Evolutionary conservation across 2,888 invertebrate species (phyloP).

Genomic region (Cataglyphis cursor): DNA sequence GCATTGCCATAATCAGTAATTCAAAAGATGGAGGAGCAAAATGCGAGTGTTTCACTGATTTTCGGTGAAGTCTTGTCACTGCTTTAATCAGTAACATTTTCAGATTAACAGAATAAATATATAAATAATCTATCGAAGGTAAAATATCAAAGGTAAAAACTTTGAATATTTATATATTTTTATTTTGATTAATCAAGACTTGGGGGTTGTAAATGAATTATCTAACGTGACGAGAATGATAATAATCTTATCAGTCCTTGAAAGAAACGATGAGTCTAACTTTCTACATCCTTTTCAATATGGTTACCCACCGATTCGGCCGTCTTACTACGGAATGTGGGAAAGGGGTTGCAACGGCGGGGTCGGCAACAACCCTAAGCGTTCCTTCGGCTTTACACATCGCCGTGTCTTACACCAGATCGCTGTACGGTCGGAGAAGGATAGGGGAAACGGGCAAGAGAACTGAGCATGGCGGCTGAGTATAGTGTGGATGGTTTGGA

Average conservation of each 20-base stretch:
- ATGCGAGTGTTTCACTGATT: not conserved
- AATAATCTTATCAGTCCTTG: not conserved
- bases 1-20: not conserved
- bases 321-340: slow-evolving; percentile 23
- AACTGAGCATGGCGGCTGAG: slow-evolving; percentile 81
- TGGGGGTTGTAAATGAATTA: not conserved
- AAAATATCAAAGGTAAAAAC: not conserved
- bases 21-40: not conserved
- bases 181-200: not conserved
- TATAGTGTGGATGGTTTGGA: slow-evolving; percentile 81
- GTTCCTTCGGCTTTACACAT: slow-evolving; percentile 66
- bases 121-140: too few species aligned
- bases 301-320: not conserved
- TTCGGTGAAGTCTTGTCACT: not conserved
- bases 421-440: slow-evolving; percentile 69
- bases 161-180: not conserved
- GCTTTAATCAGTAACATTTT: not conserved
- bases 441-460: slow-evolving; percentile 71
- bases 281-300: not conserved
- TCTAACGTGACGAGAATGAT: not conserved
- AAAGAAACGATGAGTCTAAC: not conserved
- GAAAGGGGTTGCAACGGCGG: not conserved
- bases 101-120: not conserved
- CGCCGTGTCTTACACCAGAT: slow-evolving; percentile 66
- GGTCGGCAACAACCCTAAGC: slow-evolving; percentile 56